These are phyloP conservation scores for Dipodomys ordii DNA, from an alignment of 2,113 vertebrate species.

Conservation along the genomic window DNA sequence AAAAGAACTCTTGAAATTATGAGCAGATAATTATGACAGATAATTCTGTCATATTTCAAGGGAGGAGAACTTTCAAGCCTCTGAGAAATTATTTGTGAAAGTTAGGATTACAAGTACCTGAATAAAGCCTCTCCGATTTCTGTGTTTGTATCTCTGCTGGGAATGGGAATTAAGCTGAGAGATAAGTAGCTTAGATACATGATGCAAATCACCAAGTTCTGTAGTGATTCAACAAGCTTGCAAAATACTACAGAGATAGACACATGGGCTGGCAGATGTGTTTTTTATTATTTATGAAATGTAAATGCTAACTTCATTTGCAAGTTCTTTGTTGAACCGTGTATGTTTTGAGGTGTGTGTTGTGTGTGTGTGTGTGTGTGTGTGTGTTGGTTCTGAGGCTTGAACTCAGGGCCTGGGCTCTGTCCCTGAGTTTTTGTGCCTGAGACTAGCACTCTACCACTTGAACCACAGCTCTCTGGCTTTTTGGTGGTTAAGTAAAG, in stretches of 20 bases:
- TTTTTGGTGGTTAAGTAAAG: no score
- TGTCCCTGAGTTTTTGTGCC: no score
- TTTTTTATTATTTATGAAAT: background rate
- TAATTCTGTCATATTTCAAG: background rate
- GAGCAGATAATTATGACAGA: background rate
- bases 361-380: no score
- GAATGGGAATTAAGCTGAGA: background rate
- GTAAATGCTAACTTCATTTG: conserved; percentile 3
- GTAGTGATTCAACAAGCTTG: background rate
- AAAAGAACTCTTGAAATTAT: background rate
- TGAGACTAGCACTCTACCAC: no score
- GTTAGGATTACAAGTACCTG: background rate
- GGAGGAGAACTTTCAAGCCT: background rate
- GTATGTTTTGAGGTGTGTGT: background rate
- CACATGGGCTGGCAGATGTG: background rate
- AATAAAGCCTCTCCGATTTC: background rate
- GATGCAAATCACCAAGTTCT: background rate
- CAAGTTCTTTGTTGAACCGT: background rate
- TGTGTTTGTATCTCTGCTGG: background rate
- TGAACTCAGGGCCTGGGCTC: no score
- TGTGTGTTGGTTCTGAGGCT: no score
- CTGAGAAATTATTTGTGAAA: background rate
- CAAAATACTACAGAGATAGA: background rate
- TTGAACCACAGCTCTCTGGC: no score
- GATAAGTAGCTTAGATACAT: background rate